Evolutionary conservation across 2,113 vertebrate genomes (phyloP).

Genomic region (Pedetes capensis): DNA sequence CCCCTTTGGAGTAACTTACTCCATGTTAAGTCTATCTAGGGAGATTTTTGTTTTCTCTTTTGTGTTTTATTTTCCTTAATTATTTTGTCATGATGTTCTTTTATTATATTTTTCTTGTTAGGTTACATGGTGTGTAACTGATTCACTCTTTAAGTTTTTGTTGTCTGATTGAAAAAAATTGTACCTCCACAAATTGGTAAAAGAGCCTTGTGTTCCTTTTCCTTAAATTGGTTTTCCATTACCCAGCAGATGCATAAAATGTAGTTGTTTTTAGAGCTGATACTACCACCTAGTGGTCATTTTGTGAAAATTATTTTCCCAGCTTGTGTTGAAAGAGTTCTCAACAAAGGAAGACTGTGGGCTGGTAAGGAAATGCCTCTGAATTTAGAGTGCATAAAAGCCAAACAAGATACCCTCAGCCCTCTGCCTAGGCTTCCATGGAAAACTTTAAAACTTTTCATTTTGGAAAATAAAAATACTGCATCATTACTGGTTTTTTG

Average conservation of each 20-base stretch:
- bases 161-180: neutral
- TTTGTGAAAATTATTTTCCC: neutral
- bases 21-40: neutral
- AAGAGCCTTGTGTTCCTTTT: neutral
- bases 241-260: neutral
- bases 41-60: neutral
- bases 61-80: neutral
- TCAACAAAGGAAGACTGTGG: neutral
- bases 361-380: neutral
- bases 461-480: neutral
- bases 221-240: neutral
- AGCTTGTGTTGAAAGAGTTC: neutral
- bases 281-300: conserved; percentile 65
- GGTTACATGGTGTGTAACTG: neutral
- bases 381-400: fast-evolving
- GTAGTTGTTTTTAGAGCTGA: neutral
- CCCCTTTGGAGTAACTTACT: neutral
- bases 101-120: neutral
- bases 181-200: neutral
- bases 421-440: neutral
- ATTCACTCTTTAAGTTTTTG: neutral
- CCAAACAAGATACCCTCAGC: neutral
- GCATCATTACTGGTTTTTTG: neutral
- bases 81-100: neutral
- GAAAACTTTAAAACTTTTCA: neutral